phyloP scores from a whole-genome alignment of 2,888 invertebrate genomes.

The Megamerina dolium region DNA sequence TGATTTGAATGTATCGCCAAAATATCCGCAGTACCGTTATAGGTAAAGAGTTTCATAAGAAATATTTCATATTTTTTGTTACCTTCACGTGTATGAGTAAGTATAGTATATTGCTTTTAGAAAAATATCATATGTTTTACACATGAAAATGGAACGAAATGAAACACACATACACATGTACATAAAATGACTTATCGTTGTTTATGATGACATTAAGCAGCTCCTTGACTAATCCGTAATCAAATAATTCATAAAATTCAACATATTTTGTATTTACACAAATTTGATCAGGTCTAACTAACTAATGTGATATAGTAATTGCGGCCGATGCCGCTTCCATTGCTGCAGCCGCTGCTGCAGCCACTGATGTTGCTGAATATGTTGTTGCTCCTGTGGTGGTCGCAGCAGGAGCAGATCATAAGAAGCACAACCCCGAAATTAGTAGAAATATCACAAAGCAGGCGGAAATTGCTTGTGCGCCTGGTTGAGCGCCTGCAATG shows the following conservation, averaged over 20 bases:
- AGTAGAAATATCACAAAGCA: conserved; percentile 30
- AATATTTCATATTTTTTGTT: no score
- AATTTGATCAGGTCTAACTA: conserved; percentile 24
- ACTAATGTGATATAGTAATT: conserved; percentile 44
- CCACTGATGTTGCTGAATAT: background rate
- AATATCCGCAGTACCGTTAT: no score
- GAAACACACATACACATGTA: no score
- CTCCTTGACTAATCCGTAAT: no score
- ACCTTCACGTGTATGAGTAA: no score
- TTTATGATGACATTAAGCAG: no score
- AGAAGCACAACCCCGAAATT: conserved; percentile 21
- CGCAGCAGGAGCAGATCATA: conserved; percentile 29
- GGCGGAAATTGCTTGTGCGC: conserved; percentile 24
- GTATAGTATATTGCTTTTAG: conserved; percentile 1
- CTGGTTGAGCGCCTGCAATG: conserved; percentile 21
- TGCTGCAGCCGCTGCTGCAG: conserved; percentile 8
- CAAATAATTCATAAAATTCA: no score
- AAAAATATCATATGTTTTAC: no score
- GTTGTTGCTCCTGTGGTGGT: background rate
- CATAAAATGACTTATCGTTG: no score
- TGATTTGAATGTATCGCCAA: no score
- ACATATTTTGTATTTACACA: conserved; percentile 11
- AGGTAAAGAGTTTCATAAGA: no score
- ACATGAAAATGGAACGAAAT: no score
- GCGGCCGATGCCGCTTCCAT: conserved; percentile 21